Percentiles rank a stretch among this genome's conserved stretches.
Conservation (phyloP, 2,113 vertebrate species). For the Saguinus imperator region DNA sequence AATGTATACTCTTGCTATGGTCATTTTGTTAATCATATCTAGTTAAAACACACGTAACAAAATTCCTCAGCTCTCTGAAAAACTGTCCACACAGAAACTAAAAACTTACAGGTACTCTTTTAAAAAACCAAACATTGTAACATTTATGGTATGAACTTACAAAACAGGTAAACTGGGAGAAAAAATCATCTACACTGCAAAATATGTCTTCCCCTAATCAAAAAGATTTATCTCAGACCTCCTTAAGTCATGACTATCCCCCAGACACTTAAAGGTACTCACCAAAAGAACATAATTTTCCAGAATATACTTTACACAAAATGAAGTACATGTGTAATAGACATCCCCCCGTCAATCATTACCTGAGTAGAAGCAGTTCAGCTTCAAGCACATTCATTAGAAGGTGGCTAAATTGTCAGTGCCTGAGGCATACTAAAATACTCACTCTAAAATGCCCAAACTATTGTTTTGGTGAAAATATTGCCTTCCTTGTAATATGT, state of each 20-base stretch:
- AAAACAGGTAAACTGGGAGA: not conserved
- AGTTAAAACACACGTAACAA: not conserved
- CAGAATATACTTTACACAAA: not conserved
- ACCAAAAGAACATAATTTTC: not conserved
- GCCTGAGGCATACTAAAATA: not conserved
- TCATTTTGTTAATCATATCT: not conserved
- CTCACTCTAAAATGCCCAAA: not conserved
- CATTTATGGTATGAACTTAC: not conserved
- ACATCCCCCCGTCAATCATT: not conserved
- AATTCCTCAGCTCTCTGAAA: not conserved
- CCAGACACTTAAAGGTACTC: not conserved
- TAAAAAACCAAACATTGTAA: not conserved
- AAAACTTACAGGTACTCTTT: not conserved
- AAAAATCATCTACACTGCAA: not conserved
- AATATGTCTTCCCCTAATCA: not conserved
- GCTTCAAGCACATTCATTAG: constrained; percentile 19
- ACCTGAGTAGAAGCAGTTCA: not conserved
- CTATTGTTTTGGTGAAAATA: constrained; percentile 66
- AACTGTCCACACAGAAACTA: not conserved
- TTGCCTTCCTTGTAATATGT: constrained; percentile 63
- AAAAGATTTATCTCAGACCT: not conserved
- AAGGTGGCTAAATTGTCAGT: constrained; percentile 26
- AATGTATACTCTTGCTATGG: not conserved
- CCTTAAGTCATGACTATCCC: not conserved
- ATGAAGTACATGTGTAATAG: not conserved